Evolutionary conservation across 92 coral and sea anemone genomes (phyloP).

Genomic region (Plumapathes pennacea): DNA sequence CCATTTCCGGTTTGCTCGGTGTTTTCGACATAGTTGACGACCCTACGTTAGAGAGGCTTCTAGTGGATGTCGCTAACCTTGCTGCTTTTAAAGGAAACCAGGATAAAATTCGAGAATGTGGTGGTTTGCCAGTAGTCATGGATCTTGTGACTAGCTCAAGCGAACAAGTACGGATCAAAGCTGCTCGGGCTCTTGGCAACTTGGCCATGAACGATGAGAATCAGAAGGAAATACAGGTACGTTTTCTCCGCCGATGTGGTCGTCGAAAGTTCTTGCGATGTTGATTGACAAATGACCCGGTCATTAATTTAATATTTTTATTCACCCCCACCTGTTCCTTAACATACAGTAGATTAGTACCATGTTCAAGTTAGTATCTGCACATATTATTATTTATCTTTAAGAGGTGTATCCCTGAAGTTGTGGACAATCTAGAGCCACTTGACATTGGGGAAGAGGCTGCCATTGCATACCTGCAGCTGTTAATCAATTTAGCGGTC

Average conservation of each 20-base stretch:
- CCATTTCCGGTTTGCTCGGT: conserved; percentile 29
- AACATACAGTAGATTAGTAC: too few relatives aligned
- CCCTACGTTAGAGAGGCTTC: conserved; percentile 47
- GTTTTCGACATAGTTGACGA: conserved; percentile 35
- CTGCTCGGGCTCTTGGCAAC: conserved; percentile 70
- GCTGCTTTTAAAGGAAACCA: conserved; percentile 78
- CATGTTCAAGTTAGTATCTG: not conserved
- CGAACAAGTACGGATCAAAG: conserved; percentile 32
- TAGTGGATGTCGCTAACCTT: conserved; percentile 51
- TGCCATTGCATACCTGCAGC: conserved; percentile 41
- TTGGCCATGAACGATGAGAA: conserved; percentile 70
- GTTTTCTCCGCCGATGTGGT: too few relatives aligned
- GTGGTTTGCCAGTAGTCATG: conserved; percentile 51
- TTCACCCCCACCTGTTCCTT: too few relatives aligned
- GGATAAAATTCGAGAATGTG: conserved; percentile 63
- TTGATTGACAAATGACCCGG: too few relatives aligned
- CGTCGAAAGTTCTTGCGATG: too few relatives aligned
- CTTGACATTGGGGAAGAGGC: conserved; percentile 33
- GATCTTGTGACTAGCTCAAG: conserved; percentile 42
- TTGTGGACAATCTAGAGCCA: conserved; percentile 31
- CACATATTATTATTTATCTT: not conserved
- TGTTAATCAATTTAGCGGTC: conserved; percentile 70
- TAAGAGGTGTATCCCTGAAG: conserved; percentile 51
- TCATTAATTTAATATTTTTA: too few relatives aligned
- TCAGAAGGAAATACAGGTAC: conserved; percentile 67